Conservation (phyloP, 2,888 invertebrate species). For the Athalia rosae region DNA sequence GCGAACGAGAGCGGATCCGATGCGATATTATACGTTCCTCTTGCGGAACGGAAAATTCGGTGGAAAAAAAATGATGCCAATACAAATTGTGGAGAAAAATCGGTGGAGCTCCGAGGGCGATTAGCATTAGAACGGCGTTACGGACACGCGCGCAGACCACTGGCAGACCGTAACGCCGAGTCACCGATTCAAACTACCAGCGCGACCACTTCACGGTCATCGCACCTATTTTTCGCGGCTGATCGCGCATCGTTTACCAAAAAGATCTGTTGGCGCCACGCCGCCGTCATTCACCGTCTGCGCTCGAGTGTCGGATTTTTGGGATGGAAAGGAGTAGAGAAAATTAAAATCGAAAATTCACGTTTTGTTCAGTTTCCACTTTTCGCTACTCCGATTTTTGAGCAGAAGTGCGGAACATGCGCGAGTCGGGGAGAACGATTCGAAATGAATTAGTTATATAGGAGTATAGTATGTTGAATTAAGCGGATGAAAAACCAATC, state of each 20-base stretch:
- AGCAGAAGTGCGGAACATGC: no score
- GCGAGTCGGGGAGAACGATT: no score
- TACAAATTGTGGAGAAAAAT: not conserved
- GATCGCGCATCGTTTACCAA: slow-evolving; percentile 39
- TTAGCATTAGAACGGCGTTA: slow-evolving; percentile 40
- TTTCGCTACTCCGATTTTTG: no score
- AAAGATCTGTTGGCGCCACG: slow-evolving; percentile 33
- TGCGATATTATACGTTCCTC: not conserved
- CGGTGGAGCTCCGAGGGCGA: not conserved
- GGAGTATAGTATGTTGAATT: no score
- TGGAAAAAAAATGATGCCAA: not conserved
- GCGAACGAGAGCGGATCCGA: no score
- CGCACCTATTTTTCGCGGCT: slow-evolving; percentile 40
- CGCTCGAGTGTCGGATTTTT: not conserved
- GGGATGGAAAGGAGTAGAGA: not conserved
- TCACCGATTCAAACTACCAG: slow-evolving; percentile 15
- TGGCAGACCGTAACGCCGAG: slow-evolving; percentile 37
- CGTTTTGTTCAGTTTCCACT: no score
- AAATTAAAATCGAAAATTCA: no score
- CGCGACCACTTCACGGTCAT: slow-evolving; percentile 39
- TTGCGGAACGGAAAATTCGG: not conserved
- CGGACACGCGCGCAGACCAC: slow-evolving; percentile 37
- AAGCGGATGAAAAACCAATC: no score
- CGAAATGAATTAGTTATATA: no score
- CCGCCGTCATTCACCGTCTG: not conserved